Evolutionary conservation across 2,888 invertebrate genomes (phyloP).

Genomic region (Hydrotaea cyrtoneurina): DNA sequence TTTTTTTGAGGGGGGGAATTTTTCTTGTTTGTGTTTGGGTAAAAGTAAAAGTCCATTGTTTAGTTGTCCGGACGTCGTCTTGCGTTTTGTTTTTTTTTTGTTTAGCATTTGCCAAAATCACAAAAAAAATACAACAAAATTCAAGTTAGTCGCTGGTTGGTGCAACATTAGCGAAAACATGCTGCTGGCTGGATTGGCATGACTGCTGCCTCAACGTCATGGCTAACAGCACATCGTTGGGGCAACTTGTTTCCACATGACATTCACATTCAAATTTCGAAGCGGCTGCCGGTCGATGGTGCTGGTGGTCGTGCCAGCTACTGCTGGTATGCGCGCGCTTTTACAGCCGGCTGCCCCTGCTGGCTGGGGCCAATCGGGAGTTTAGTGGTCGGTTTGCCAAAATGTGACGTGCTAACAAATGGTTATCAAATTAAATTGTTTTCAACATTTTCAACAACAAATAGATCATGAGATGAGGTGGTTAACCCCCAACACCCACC

Average conservation of each 20-base stretch:
- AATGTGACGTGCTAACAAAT: background rate
- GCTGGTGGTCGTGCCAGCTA: no score
- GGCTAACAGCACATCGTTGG: slow-evolving; percentile 11
- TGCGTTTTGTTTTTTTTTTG: no score
- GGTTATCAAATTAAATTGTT: slow-evolving; percentile 2
- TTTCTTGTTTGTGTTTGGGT: background rate
- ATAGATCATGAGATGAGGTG: background rate
- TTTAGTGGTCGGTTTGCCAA: background rate
- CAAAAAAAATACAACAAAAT: background rate
- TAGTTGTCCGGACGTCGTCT: background rate
- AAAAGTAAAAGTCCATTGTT: slow-evolving; percentile 63
- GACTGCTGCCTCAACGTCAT: slow-evolving; percentile 33
- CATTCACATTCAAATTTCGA: slow-evolving; percentile 67
- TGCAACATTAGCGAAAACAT: slow-evolving; percentile 29
- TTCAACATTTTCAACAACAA: background rate
- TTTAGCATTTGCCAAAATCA: slow-evolving; percentile 37
- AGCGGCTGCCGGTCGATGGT: no score
- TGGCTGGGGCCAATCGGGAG: slow-evolving; percentile 34
- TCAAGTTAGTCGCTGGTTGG: slow-evolving; percentile 13
- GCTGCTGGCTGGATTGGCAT: slow-evolving; percentile 25
- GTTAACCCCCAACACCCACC: no score
- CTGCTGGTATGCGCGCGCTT: slow-evolving; percentile 36
- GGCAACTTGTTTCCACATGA: slow-evolving; percentile 65
- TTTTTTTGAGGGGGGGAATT: slow-evolving; percentile 19
- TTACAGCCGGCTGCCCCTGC: slow-evolving; percentile 30